A percentile compares a stretch with the other conserved stretches of the same genome.
Evolutionary conservation across 1,140 invertebrate genomes (phyloP).

Genomic region (Ceratitis capitata): DNA sequence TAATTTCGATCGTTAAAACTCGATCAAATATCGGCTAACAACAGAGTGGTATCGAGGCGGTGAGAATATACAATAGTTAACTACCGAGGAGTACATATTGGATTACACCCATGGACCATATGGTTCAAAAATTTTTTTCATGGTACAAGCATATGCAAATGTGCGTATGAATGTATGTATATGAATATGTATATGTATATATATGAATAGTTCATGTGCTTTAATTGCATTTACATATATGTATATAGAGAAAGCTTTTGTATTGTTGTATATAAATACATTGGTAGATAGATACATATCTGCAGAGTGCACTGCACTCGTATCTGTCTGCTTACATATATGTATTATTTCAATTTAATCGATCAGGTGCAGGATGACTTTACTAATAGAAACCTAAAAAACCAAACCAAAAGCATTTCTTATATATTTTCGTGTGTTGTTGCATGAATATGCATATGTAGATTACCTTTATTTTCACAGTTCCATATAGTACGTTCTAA

Average conservation of each 20-base stretch:
- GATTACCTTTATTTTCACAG: constrained; percentile 22
- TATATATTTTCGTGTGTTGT: not conserved
- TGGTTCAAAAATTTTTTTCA: no score
- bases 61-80: no score
- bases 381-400: not conserved
- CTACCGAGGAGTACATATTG: no score
- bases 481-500: not conserved
- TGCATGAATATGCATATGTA: no score
- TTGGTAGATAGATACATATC: not conserved
- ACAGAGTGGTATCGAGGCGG: no score
- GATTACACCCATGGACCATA: no score
- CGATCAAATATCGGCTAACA: no score
- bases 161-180: not conserved
- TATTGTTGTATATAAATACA: not conserved
- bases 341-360: not conserved
- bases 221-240: constrained; percentile 3
- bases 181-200: not conserved
- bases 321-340: not conserved
- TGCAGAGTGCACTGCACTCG: constrained; percentile 1
- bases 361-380: not conserved
- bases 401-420: not conserved
- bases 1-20: no score
- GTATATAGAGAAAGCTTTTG: not conserved
- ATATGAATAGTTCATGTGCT: not conserved
- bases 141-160: not conserved